phyloP scores from a whole-genome alignment of 2,888 invertebrate genomes.

The Lycaena phlaeas region DNA sequence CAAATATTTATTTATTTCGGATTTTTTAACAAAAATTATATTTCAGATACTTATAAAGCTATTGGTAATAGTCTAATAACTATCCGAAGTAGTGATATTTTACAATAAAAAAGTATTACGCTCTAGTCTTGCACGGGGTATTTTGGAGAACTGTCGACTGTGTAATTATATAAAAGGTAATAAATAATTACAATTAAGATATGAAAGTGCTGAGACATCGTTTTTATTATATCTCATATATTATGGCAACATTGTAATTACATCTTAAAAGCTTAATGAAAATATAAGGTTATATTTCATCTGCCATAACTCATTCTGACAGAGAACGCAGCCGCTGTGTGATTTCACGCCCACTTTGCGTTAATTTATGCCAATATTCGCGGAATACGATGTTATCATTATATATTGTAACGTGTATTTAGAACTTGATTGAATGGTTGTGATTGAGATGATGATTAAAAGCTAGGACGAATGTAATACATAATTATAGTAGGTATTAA shows the following conservation, averaged over 20 bases:
- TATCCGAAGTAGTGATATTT: too few species aligned
- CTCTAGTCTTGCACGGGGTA: too few species aligned
- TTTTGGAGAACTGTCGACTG: too few species aligned
- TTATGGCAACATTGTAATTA: constrained; percentile 2
- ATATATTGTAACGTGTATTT: background rate
- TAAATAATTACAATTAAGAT: constrained; percentile 5
- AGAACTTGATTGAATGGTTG: too few species aligned
- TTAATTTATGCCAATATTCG: constrained; percentile 40
- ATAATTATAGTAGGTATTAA: too few species aligned
- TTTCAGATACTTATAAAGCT: too few species aligned
- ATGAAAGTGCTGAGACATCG: constrained; percentile 1
- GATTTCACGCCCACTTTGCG: constrained; percentile 38
- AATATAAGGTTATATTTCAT: constrained; percentile 7
- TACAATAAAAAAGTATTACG: too few species aligned
- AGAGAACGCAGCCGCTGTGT: constrained; percentile 37
- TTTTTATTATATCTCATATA: background rate
- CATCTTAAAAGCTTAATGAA: constrained; percentile 6
- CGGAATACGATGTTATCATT: constrained; percentile 7
- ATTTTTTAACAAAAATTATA: too few species aligned
- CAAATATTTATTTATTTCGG: too few species aligned
- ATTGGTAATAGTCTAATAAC: too few species aligned
- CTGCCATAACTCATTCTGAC: constrained; percentile 20
- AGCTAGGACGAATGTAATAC: too few species aligned
- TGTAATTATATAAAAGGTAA: too few species aligned
- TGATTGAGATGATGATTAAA: background rate